Conservation (phyloP, 2,888 invertebrate genomes). For the Mayetiola destructor region DNA sequence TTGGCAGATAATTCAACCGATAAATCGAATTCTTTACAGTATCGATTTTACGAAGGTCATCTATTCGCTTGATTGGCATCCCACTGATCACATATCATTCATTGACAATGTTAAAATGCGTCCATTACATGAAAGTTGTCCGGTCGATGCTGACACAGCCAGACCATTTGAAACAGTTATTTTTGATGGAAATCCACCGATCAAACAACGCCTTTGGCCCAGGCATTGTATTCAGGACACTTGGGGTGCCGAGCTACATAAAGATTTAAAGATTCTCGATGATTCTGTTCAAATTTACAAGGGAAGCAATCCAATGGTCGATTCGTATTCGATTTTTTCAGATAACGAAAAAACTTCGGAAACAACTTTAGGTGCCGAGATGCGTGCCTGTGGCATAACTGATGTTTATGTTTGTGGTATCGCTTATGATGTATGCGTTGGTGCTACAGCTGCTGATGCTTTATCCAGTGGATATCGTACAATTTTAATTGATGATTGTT, state of each 20-base stretch:
- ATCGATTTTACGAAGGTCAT: slow-evolving; percentile 76
- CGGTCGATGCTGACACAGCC: slow-evolving; percentile 57
- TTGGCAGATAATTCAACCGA: slow-evolving; percentile 67
- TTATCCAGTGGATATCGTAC: slow-evolving; percentile 84
- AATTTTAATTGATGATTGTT: slow-evolving; percentile 77
- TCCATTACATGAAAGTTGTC: slow-evolving; percentile 55
- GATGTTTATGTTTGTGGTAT: slow-evolving; percentile 91
- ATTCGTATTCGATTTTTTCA: slow-evolving; percentile 97
- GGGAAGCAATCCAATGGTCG: slow-evolving; percentile 86
- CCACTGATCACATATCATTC: slow-evolving; percentile 88
- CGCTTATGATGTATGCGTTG: slow-evolving; percentile 68
- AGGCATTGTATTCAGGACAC: slow-evolving; percentile 90
- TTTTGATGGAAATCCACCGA: slow-evolving; percentile 71
- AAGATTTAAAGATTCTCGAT: slow-evolving; percentile 65
- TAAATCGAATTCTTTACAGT: slow-evolving; percentile 67
- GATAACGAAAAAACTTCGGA: slow-evolving; percentile 87
- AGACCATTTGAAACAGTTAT: slow-evolving; percentile 79
- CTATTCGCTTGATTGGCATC: slow-evolving; percentile 97
- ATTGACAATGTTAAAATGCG: slow-evolving; percentile 77
- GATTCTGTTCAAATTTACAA: slow-evolving; percentile 71
- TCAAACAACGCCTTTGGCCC: slow-evolving; percentile 91
- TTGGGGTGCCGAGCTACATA: slow-evolving; percentile 88
- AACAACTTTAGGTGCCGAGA: slow-evolving; percentile 67
- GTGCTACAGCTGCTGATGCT: slow-evolving; percentile 77
- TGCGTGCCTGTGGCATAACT: slow-evolving; percentile 65